Percentiles rank a stretch among this genome's conserved stretches.
phyloP scores from a whole-genome alignment of 2,888 invertebrate species.

The Calliscelio sp. region DNA sequence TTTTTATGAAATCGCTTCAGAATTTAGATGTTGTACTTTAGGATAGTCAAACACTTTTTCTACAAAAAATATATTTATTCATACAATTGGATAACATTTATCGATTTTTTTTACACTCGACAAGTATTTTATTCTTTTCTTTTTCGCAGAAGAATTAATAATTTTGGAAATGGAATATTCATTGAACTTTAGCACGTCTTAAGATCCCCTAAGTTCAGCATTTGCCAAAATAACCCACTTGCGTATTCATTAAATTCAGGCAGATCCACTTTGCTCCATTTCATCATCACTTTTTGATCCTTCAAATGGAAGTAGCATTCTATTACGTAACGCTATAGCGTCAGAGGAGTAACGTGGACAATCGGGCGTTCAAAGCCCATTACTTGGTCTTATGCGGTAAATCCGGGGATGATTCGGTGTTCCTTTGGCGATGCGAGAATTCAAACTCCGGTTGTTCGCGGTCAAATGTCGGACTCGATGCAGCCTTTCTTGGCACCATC shows the following conservation, averaged over 20 bases:
- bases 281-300: slow-evolving; percentile 62
- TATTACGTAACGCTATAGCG: slow-evolving; percentile 26
- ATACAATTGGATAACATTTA: too few relatives aligned
- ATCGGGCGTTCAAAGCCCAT: slow-evolving; percentile 50
- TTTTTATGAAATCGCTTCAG: not conserved
- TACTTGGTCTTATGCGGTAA: slow-evolving; percentile 46
- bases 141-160: too few relatives aligned
- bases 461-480: slow-evolving; percentile 47
- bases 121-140: too few relatives aligned
- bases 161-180: not conserved
- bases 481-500: slow-evolving; percentile 56
- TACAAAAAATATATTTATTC: too few relatives aligned
- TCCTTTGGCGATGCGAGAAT: slow-evolving; percentile 50
- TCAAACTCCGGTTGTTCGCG: slow-evolving; percentile 45
- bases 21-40: not conserved
- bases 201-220: slow-evolving; percentile 12
- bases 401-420: slow-evolving; percentile 48
- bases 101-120: too few relatives aligned
- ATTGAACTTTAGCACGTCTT: not conserved
- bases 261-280: slow-evolving; percentile 39
- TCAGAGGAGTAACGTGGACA: slow-evolving; percentile 22
- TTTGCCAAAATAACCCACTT: slow-evolving; percentile 42
- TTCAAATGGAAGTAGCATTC: slow-evolving; percentile 30
- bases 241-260: slow-evolving; percentile 45
- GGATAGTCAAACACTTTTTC: not conserved